Base-by-base conservation (phyloP, 2,888 invertebrate species). In the Pristionchus japonicus region DNA sequence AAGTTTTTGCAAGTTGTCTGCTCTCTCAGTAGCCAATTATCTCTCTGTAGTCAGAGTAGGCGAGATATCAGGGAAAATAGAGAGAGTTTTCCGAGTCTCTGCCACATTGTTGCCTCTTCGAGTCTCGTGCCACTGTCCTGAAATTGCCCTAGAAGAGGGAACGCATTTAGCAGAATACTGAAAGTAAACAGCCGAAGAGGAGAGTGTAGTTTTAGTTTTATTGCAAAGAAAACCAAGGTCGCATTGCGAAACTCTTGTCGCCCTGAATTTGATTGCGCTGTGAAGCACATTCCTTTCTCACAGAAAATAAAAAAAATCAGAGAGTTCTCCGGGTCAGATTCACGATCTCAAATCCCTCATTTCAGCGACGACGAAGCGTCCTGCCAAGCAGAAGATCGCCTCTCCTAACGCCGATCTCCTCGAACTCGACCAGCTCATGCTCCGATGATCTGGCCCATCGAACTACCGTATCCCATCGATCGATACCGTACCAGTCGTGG, bases 371-470 rank as follows among this genome's bases (percentile, higher is more conserved):
- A 85, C 85, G 15, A 85, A 85, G 20, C 85, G 85, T 40, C 31
- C 85, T 1, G 37, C 85, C 27, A 61, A 61, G 61, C 61, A 37
- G 85, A 61, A 61, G 85, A 43, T 61, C 13, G 64, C 61, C 40
- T 37, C 61, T 1, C 85, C 85, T 43, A 85, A 85, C 85, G 85
- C 64, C 9, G 85, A 85, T 85, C 64, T 85, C 43, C 85, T 85
- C 64, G 85, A 85, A 20, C 40, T 85, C 40, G 85, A 85, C 43
- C 85, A 85, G 31, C 85, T 85, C 2, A 34, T 85, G 61, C 85
- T 85, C 43, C 85, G 85, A 85, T 85, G 85, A 85, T 77, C 43
- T 47, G 43, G n/a, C 43, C 43, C 77, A 77, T 20, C 80, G 43
- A 20, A 49, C 80, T 27, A 80, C 80, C 27, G 47, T 80, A 47